Base-by-base conservation (phyloP, 2,888 invertebrate species). In the Ochlodes sylvanus region DNA sequence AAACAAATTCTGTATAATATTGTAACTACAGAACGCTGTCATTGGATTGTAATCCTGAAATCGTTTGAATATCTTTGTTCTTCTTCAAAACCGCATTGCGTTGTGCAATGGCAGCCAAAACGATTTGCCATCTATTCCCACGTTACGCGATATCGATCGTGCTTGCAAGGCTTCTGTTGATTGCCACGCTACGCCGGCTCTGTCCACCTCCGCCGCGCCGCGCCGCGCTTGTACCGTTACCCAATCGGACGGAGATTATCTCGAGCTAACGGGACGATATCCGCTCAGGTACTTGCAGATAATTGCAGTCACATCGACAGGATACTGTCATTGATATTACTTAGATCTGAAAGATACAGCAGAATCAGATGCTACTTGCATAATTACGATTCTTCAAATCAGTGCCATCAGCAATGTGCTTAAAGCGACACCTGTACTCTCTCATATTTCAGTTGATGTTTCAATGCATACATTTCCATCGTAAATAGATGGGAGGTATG, bases 141-240 rank as follows among this genome's bases (percentile, higher is more conserved):
- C 81, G 89, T 85, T 80, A 90, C 78, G 79, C 77, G 85, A 89
- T 89, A 89, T 88, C 85, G 90, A 89, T 86, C 82, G 85, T 79
- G 73, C 79, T 90, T 88, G 84, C 84, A 84, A 84, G 91, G 90
- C 87, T 91, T 91, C 90, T 75, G 73, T 79, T 42, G 58, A 76
- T 75, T 77, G 85, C 79, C 78, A 83, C 87, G 87, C 83, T 83
- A 81, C 83, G 79, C 71, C 78, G 84, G 74, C 71, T 79, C 77
- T 74, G 77, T 69, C 77, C 76, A 77, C 76, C 74, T 77, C 78
- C 71, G 47, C 62, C 42, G 50, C 80, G 77, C 44, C 44, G 44
- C 15, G 7, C 44, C 44, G 78, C 85, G 75, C 74, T 69, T 68
- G 75, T 85, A 87, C 88, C 86, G 89, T 88, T 87, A 85, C 74